Conservation (phyloP, 2,888 invertebrate genomes). For the Nasonovia ribisnigri region DNA sequence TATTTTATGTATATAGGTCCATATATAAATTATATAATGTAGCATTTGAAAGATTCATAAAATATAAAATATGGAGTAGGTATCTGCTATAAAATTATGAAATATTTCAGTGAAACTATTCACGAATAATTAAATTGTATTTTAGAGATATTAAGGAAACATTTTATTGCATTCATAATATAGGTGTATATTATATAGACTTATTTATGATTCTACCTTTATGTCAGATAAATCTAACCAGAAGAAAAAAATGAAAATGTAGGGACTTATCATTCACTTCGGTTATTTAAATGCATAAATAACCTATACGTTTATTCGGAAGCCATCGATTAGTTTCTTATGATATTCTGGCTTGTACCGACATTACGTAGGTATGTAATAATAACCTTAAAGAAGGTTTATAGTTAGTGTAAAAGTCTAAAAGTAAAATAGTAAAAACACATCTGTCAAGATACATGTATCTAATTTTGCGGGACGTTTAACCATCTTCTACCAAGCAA, state of each 20-base stretch:
- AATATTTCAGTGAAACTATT: not conserved
- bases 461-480: not conserved
- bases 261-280: not conserved
- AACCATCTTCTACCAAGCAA: too few species aligned
- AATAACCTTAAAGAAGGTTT: too few species aligned
- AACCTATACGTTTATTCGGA: too few species aligned
- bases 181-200: not conserved
- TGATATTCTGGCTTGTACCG: too few species aligned
- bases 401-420: too few species aligned
- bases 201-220: not conserved
- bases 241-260: not conserved
- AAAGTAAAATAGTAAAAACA: not conserved
- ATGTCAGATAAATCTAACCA: not conserved
- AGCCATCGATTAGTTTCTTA: too few species aligned
- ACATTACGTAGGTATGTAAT: too few species aligned
- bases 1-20: not conserved
- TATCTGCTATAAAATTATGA: not conserved
- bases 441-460: not conserved
- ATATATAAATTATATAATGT: not conserved
- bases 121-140: not conserved
- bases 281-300: too few species aligned
- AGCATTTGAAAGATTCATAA: not conserved
- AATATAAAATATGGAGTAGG: not conserved
- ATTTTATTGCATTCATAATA: not conserved
- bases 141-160: not conserved